phyloP scores from a whole-genome alignment of 2,797 vertebrate species.

The Fistularia tabacaria region DNA sequence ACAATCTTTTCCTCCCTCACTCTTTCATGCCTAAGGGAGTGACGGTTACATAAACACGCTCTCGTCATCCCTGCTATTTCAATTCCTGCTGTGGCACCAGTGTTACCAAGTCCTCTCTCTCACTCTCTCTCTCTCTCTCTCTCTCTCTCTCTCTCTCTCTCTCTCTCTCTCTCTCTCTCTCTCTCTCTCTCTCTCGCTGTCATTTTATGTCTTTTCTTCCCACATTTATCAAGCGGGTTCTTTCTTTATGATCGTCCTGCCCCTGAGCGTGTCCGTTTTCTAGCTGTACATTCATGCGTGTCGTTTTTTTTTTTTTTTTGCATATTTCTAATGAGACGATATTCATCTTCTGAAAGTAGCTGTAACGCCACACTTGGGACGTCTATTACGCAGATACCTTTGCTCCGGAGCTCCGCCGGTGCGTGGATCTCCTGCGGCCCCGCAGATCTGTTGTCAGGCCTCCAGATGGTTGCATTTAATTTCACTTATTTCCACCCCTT shows the following conservation, averaged over 20 bases:
- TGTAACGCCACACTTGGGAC: not conserved
- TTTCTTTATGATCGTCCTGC: too few species aligned
- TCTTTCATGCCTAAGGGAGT: conserved; percentile 60
- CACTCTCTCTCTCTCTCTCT: conserved; percentile 6
- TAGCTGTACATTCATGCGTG: not conserved
- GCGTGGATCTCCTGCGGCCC: too few species aligned
- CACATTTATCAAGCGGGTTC: too few species aligned
- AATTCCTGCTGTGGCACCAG: conserved; percentile 45
- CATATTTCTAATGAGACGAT: not conserved
- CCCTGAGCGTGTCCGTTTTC: too few species aligned
- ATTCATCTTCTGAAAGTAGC: not conserved
- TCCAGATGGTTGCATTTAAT: too few species aligned
- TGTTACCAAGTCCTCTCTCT: conserved; percentile 20
- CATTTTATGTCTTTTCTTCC: not conserved
- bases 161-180: conserved; percentile 5
- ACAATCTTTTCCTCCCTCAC: conserved; percentile 18
- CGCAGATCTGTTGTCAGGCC: too few species aligned
- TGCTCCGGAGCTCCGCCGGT: too few species aligned
- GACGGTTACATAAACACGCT: conserved; percentile 73
- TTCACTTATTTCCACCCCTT: not conserved
- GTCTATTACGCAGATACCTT: too few species aligned
- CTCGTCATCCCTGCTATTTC: conserved; percentile 56
- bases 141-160: conserved; percentile 7
- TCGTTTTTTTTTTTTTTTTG: conserved; percentile 6
- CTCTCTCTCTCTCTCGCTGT: conserved; percentile 2